Evolutionary conservation across 2,888 invertebrate species (phyloP), one percentile per base, ranked within the genome.

Genomic region (Scaptomyza parva): DNA sequence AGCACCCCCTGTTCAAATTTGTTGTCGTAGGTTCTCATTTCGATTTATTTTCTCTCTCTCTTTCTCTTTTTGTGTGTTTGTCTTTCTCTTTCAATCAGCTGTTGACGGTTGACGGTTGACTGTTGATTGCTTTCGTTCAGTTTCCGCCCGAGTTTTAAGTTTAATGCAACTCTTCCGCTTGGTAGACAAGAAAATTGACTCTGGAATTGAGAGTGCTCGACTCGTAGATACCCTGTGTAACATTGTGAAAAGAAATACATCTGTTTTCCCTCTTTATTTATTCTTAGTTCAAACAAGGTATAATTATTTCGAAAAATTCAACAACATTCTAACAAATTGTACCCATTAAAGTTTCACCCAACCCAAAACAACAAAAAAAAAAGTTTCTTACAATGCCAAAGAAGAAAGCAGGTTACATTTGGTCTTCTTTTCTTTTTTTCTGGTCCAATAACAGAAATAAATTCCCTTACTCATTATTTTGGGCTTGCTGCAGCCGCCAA

Each of bases 1-100:
- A 24, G 18, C 43, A 68, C 14, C 61, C 63, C 48, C 50, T 22
- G 24, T 37, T 30, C 53, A 66, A 59, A 53, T 37, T 33, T 86
- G 77, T 88, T 88, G 88, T 72, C 75, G 84, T 86, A 88, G 83
- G 83, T 77, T 77, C 80, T 67, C 65, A 20, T 9, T 48, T 22
- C 6, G 18, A 17, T n/a, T 37, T 14, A 14, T 7, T 14, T 17
- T 28, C 28, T 37, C 39, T 17, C 7, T 17, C 40, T 26, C 2
- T 28, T 24, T 37, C 39, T 17, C 7, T 17, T 37, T 26, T 1
- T 18, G 11, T 14, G 37, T 20, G 20, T 12, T 2, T 11, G 5
- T 24, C n/a, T 11, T 11, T 33, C 17, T 30, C 28, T 33, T 24
- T 22, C 12, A 45, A n/a, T 52, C 40, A 52, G 30, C 43, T 66